These are phyloP conservation scores for Pardalotus punctatus DNA, from an alignment of 2,113 vertebrate genomes.

Conservation along the genomic window DNA sequence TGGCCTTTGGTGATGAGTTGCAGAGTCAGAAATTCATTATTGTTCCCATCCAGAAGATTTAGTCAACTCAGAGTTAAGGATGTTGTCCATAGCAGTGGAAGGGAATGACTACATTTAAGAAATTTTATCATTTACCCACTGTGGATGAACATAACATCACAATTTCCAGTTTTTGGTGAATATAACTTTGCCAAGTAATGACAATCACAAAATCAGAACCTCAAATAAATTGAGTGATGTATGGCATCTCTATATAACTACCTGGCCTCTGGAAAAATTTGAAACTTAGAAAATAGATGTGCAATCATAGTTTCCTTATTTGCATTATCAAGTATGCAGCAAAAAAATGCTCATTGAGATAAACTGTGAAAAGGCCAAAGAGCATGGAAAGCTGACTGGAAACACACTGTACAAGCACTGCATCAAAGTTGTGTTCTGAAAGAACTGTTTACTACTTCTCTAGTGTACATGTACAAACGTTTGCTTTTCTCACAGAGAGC, in stretches of 20 bases:
- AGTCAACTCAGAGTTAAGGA: background rate
- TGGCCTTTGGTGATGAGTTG: background rate
- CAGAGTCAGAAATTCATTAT: background rate
- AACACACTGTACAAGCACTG: background rate
- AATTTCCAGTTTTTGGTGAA: background rate
- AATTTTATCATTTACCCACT: background rate
- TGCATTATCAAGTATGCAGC: background rate
- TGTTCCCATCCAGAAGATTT: background rate
- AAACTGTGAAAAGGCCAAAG: background rate
- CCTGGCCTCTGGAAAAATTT: background rate
- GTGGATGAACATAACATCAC: background rate
- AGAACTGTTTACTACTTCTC: background rate
- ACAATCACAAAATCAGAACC: constrained; percentile 21
- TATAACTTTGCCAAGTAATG: background rate
- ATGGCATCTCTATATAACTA: background rate
- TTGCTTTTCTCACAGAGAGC: background rate
- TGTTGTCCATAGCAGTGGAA: background rate
- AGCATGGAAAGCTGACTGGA: background rate
- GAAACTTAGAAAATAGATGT: background rate
- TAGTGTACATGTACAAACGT: background rate
- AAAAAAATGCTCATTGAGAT: background rate
- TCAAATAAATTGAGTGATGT: background rate
- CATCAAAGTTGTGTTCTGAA: background rate
- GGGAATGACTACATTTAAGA: background rate
- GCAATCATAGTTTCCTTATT: background rate